phyloP scores from a whole-genome alignment of 1,140 invertebrate species.

The Drosophila obscura region DNA sequence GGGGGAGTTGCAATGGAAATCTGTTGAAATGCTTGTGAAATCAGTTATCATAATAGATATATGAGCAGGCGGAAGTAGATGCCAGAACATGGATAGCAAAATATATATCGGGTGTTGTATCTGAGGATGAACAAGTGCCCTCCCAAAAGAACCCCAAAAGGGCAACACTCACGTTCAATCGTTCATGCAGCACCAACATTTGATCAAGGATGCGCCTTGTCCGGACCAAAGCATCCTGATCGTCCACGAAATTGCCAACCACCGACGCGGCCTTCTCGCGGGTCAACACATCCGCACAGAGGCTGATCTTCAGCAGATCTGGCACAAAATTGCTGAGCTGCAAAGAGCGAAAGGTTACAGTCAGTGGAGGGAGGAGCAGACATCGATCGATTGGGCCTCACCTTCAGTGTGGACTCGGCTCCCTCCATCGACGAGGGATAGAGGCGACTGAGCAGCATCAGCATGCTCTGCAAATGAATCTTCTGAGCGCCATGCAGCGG shows the following conservation, averaged over 20 bases:
- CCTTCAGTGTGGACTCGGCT: constrained; percentile 87
- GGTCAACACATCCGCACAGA: constrained; percentile 43
- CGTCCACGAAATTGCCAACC: constrained; percentile 46
- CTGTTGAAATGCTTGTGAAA: no score
- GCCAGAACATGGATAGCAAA: no score
- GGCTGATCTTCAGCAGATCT: constrained; percentile 87
- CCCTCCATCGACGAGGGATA: constrained; percentile 90
- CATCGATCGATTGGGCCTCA: constrained; percentile 61
- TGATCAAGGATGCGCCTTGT: constrained; percentile 6
- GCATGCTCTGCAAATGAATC: constrained; percentile 89
- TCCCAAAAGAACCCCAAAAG: not conserved
- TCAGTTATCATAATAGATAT: no score
- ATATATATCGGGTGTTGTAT: no score
- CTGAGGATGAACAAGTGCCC: no score
- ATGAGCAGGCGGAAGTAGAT: no score
- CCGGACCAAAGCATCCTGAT: constrained; percentile 5
- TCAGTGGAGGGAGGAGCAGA: not conserved
- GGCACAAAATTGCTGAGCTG: constrained; percentile 87
- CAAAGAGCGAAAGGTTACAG: constrained; percentile 81
- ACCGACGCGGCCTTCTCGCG: constrained; percentile 43
- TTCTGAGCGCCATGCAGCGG: constrained; percentile 61
- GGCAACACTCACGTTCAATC: constrained; percentile 76
- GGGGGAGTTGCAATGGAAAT: no score
- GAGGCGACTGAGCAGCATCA: constrained; percentile 91
- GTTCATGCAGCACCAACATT: constrained; percentile 18